These are phyloP conservation scores for Leuciscus idus DNA, from an alignment of 2,113 vertebrate genomes.

Conservation along the genomic window DNA sequence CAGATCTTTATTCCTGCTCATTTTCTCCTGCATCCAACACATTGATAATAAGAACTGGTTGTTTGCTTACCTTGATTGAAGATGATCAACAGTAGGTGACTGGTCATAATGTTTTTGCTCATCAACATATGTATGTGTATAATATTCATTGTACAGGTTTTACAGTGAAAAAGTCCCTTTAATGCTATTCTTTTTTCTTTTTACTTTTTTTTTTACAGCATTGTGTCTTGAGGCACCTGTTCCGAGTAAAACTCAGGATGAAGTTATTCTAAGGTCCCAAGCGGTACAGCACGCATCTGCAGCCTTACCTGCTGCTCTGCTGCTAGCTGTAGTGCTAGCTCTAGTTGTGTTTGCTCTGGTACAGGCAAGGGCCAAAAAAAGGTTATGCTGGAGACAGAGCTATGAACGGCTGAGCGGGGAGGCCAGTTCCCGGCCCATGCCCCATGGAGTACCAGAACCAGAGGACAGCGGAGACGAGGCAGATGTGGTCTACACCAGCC, in stretches of 20 bases:
- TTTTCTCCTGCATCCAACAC: too few species aligned
- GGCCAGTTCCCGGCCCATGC: slow-evolving; percentile 63
- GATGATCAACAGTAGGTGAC: too few species aligned
- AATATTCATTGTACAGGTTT: not conserved
- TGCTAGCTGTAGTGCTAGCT: slow-evolving; percentile 65
- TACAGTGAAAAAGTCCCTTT: not conserved
- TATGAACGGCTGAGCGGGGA: slow-evolving; percentile 77
- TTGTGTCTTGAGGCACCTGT: slow-evolving; percentile 73
- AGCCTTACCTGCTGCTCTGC: slow-evolving; percentile 64
- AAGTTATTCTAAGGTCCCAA: slow-evolving; percentile 59
- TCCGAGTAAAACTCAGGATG: slow-evolving; percentile 53
- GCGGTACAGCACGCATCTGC: slow-evolving; percentile 66
- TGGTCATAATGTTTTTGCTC: too few species aligned
- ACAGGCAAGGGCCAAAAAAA: slow-evolving; percentile 71
- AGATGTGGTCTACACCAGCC: slow-evolving; percentile 79
- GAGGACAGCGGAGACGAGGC: slow-evolving; percentile 74
- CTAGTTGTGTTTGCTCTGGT: slow-evolving; percentile 67
- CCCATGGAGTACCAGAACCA: slow-evolving; percentile 76
- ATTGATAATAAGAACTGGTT: too few species aligned
- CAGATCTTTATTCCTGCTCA: too few species aligned
- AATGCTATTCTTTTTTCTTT: not conserved
- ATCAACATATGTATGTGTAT: too few species aligned
- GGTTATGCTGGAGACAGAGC: slow-evolving; percentile 77
- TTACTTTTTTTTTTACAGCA: slow-evolving; percentile 57
- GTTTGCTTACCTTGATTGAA: too few species aligned